Evolutionary conservation across 2,888 invertebrate species (phyloP), one percentile per base, ranked within the genome.

Genomic region (Tortrix viridana): DNA sequence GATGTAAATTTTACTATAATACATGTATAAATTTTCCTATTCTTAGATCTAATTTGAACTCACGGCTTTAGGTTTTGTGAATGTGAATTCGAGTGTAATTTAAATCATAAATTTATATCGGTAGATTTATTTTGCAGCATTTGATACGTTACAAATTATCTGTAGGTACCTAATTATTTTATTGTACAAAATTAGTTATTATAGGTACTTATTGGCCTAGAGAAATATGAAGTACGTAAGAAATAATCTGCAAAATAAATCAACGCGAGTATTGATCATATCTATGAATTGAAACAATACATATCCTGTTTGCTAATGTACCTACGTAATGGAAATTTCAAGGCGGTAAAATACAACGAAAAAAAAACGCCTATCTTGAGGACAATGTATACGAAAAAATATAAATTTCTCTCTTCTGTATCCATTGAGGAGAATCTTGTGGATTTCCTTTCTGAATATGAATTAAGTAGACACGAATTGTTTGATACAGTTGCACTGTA

Each of bases 341-440:
- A 74, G 71, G 67, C 72, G 77, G 74, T 80, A 80, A 76, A 81
- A 77, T 81, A 84, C 85, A 85, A 84, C 81, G 82, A 82, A 85
- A 78, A 69, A n/a, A 74, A 66, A 68, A 73, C 70, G 69, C 67
- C 63, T 64, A 68, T 67, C 74, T 76, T 74, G 82, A 82, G 79
- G 76, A 73, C 73, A 81, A 84, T 84, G 91, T 90, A 90, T 91
- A 91, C 91, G 90, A 89, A 86, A 82, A 68, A 77, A 74, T 73
- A 71, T 70, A 71, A 71, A 67, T 69, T 71, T 69, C 65, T 75
- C 78, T 75, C 78, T 76, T 78, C 82, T 81, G 76, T 78, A 81
- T 81, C 77, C 79, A 75, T 74, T 75, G 69, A 66, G 72, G 77
- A 79, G 77, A 82, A 77, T 82, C 79, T 82, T 79, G 79, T 74